Conservation (phyloP, 2,888 invertebrate species). For the Caenorhabditis sp. region DNA sequence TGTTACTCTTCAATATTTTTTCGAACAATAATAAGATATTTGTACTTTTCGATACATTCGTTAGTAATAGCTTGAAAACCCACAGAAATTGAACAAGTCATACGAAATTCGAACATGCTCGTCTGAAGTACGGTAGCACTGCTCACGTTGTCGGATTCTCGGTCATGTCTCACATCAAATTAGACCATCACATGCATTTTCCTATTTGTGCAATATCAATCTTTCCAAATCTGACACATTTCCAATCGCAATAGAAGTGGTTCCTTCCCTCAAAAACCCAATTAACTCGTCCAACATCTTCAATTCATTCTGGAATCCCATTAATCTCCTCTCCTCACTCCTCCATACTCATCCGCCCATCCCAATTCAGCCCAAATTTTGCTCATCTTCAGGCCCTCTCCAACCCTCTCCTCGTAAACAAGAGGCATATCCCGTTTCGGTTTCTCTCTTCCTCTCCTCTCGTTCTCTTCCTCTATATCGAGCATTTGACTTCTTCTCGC, state of each 20-base stretch:
- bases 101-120: too few species aligned
- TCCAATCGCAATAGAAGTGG: not conserved
- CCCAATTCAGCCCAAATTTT: conserved; percentile 17
- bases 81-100: too few species aligned
- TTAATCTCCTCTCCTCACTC: not conserved
- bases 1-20: too few species aligned
- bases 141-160: too few species aligned
- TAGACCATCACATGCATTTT: too few species aligned
- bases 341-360: conserved; percentile 3
- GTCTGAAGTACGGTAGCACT: too few species aligned
- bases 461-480: not conserved
- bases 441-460: conserved; percentile 24
- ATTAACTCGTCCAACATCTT: not conserved
- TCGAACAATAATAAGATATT: too few species aligned
- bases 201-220: too few species aligned
- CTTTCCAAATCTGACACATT: too few species aligned
- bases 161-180: too few species aligned
- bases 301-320: not conserved
- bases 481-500: conserved; percentile 31
- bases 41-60: too few species aligned
- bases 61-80: too few species aligned
- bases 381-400: conserved; percentile 22
- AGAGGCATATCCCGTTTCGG: conserved; percentile 47
- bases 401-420: conserved; percentile 12
- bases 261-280: conserved; percentile 4